Evolutionary conservation across 2,113 vertebrate species (phyloP).

Genomic region (Lagopus muta): DNA sequence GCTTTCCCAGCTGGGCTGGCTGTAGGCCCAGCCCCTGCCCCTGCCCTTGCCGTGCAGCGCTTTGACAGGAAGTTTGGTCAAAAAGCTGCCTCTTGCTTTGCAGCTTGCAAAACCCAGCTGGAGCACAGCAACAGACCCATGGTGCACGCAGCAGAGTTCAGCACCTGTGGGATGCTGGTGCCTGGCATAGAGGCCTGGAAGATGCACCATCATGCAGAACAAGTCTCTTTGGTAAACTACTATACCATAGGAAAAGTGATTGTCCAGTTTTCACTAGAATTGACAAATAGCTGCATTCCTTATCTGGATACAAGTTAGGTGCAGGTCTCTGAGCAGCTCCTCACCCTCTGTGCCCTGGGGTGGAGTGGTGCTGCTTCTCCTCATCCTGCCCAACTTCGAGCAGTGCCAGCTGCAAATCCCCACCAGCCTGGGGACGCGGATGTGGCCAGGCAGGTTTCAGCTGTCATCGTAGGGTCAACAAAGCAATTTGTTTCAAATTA

Average conservation of each 20-base stretch:
- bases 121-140: neutral
- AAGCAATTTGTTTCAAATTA: neutral
- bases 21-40: neutral
- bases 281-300: neutral
- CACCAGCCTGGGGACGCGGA: neutral
- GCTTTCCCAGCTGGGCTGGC: neutral
- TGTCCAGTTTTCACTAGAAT: neutral
- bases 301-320: neutral
- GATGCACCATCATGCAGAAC: neutral
- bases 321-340: neutral
- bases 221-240: neutral
- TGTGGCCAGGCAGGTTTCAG: neutral
- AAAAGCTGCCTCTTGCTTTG: conserved; percentile 21
- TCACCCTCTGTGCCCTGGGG: neutral
- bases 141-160: neutral
- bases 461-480: neutral
- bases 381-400: neutral
- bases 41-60: neutral
- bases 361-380: accelerated
- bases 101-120: neutral
- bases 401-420: neutral
- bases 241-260: neutral
- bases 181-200: neutral
- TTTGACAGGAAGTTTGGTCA: neutral
- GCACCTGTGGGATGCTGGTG: neutral